Evolutionary conservation across 2,113 vertebrate genomes (phyloP).

Genomic region (Pelvicachromis taeniatus): DNA sequence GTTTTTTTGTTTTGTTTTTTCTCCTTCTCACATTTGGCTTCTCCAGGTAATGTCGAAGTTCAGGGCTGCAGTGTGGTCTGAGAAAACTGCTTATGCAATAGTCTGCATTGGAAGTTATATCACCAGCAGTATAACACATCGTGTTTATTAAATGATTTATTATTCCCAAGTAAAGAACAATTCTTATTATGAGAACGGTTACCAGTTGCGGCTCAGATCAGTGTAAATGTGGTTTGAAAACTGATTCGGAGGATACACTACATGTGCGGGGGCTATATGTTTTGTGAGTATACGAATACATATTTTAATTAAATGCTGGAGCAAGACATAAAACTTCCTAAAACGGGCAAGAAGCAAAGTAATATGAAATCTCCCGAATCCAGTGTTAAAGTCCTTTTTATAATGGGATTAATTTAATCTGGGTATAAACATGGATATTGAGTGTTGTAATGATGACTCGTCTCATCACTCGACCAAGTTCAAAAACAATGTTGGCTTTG

Average conservation of each 20-base stretch:
- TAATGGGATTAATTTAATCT: background rate
- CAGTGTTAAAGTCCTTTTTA: background rate
- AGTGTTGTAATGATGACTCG: background rate
- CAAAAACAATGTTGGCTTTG: background rate
- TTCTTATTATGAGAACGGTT: background rate
- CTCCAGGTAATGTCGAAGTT: background rate
- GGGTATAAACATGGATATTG: background rate
- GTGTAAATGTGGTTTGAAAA: background rate
- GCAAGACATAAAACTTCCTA: background rate
- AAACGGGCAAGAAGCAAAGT: background rate
- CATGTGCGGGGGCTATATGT: background rate
- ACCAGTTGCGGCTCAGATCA: background rate
- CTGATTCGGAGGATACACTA: too few relatives aligned
- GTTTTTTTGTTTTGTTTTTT: background rate
- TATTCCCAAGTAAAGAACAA: background rate
- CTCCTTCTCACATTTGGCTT: background rate
- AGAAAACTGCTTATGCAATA: background rate
- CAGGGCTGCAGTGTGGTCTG: background rate
- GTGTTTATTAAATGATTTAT: background rate
- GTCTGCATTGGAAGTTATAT: background rate
- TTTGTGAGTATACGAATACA: background rate
- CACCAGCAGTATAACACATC: background rate
- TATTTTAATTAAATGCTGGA: background rate
- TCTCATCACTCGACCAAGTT: background rate
- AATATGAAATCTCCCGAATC: background rate